A percentile compares a stretch with the other conserved stretches of the same genome.
Conservation (phyloP, 1,140 invertebrate genomes). For the Daktulosphaira vitifoliae region DNA sequence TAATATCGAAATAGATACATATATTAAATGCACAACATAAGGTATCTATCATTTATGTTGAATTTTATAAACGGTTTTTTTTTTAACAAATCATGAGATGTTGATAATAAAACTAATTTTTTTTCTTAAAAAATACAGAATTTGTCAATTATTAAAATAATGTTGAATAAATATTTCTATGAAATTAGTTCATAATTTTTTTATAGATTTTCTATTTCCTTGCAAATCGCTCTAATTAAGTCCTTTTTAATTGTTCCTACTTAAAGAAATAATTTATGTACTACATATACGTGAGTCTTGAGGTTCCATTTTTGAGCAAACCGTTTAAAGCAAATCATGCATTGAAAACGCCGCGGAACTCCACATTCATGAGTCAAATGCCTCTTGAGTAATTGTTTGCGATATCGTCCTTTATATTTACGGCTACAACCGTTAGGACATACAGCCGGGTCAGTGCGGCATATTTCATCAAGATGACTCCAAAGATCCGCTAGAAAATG, state of each 20-base stretch:
- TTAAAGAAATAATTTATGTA: slow-evolving; percentile 2
- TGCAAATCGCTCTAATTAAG: too few species aligned
- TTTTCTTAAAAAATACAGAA: too few species aligned
- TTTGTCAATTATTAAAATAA: too few species aligned
- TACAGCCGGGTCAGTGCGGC: slow-evolving; percentile 12
- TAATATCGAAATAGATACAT: too few species aligned
- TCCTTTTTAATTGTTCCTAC: background rate
- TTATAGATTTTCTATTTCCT: too few species aligned
- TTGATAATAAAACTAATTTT: too few species aligned
- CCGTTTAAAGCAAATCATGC: slow-evolving; percentile 36
- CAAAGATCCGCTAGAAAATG: background rate
- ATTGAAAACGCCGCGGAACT: slow-evolving; percentile 35
- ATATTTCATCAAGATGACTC: slow-evolving; percentile 5
- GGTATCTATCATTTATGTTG: too few species aligned
- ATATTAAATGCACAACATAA: too few species aligned
- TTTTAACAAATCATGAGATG: too few species aligned
- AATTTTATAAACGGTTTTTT: too few species aligned
- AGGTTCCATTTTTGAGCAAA: slow-evolving; percentile 35
- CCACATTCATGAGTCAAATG: slow-evolving; percentile 58
- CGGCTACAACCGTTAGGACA: slow-evolving; percentile 40
- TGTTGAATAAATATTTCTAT: too few species aligned
- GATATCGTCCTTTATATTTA: slow-evolving; percentile 38
- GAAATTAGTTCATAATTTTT: too few species aligned
- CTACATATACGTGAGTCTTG: slow-evolving; percentile 19
- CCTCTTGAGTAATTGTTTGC: slow-evolving; percentile 42